Base-by-base conservation (phyloP, 2,888 invertebrate species). In the Dicranocentrus wangi region DNA sequence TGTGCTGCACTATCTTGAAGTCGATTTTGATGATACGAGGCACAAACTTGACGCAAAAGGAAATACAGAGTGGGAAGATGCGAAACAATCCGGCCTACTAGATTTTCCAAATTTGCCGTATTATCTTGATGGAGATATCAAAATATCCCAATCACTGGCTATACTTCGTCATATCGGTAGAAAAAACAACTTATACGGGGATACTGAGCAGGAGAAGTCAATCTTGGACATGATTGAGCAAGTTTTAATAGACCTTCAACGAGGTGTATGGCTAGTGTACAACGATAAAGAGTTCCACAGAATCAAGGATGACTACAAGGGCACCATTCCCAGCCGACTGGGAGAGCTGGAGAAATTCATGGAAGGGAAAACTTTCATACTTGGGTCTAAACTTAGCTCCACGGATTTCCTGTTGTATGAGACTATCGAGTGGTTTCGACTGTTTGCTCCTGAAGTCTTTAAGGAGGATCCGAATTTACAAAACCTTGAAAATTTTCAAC, bases 251-350 rank as follows among this genome's bases (percentile, higher is more conserved):
- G 79, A 79, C 19, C 2, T 79, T 1, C 55, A 58, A n/a, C 19
- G 15, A 51, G 66, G 66, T 15, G 72, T 51, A 0, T 79, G 79
- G 79, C 17, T 79, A 1, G 79, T 79, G 1, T 79, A 32, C 43
- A 72, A 72, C 60, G 72, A 71, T 39, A 58, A 47, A 21, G 72
- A 39, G n/a, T 72, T 79, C 28, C 79, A 71, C 47, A 21, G 58
- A 27, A 60, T 79, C 10, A 71, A 79, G n/a, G 79, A 79, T 1
- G 79, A 79, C 21, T 79, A 72, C 25, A 79, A 79, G 51, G 72
- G 72, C 19, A 72, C 79, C 10, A 17, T 79, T 7, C 79, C 79
- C 1, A 43, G 0, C 3, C 71, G 72, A 23, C 51, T 79, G 17
- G 32, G 32, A 1, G 72, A 71, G 39, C 25, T 72, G 8, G 79